Evolutionary conservation across 2,888 invertebrate genomes (phyloP), one percentile per base, ranked within the genome.

Genomic region (Drosophila vallismaia): DNA sequence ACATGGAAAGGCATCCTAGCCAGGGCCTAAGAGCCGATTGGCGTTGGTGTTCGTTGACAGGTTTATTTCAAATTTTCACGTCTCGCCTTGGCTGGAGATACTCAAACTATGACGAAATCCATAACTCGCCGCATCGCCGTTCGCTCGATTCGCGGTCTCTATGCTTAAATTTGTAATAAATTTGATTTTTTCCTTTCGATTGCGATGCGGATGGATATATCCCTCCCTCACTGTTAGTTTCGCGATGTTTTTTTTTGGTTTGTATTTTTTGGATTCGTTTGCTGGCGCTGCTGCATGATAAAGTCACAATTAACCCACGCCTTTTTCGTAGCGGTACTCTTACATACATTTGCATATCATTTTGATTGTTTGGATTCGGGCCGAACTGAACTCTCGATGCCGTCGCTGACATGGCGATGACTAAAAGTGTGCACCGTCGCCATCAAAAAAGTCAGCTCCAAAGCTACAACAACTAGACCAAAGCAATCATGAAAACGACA

Each of bases 221-320:
- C 44, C 44, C 44, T 44, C 44, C 44, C 44, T 24, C 44, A 42
- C 19, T 14, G 14, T 42, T 42, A 14, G 42, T 14, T 42, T 42
- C 14, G 31, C 14, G 48, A 31, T 80, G 75, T 75, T 66, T 63
- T 81, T 74, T 19, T 19, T 74, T 79, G 46, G 8, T 14, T 49
- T 29, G 3, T 14, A 3, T 33, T 48, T 29, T 4, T 33, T 38
- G 42, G 44, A 31, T 44, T 69, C 50, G 55, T 63, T 58, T 68
- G 75, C 75, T 69, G 57, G 40, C 60, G 68, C 62, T 60, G 66
- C 66, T 45, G 55, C 77, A 76, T 88, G 88, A 88, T 86, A 86
- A 88, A 85, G 87, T 81, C 87, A 84, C 88, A 90, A 90, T 90
- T 89, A 89, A 85, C 86, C 89, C 90, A 90, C 90, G 89, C 90